phyloP scores from a whole-genome alignment of 2,113 vertebrate genomes.

The Sterrhoptilus dennistouni region DNA sequence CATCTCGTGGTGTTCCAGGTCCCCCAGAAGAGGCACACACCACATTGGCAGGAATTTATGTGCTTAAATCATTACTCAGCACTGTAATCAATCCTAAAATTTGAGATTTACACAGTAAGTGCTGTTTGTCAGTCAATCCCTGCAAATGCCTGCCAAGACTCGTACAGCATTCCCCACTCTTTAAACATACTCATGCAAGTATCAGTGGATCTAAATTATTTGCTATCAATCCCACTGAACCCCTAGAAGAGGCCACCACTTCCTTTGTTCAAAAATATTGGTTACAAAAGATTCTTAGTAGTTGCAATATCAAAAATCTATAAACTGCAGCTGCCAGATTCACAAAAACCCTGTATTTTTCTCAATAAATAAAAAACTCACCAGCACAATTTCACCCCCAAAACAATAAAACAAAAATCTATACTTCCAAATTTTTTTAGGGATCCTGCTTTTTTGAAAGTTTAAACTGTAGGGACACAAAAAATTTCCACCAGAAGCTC shows the following conservation, averaged over 20 bases:
- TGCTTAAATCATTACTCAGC: neutral
- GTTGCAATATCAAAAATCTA: neutral
- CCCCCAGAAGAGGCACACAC: neutral
- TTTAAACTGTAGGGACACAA: neutral
- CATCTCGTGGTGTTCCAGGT: neutral
- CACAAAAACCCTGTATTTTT: neutral
- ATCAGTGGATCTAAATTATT: neutral
- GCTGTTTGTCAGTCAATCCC: neutral
- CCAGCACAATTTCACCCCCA: neutral
- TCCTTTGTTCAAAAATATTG: neutral
- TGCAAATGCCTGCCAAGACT: neutral
- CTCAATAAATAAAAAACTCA: neutral
- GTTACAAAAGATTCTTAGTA: neutral
- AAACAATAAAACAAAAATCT: neutral
- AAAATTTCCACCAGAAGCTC: neutral
- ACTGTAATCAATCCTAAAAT: neutral
- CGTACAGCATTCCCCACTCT: neutral
- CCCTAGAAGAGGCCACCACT: neutral
- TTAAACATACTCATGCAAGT: neutral
- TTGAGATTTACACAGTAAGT: neutral
- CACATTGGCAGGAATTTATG: neutral
- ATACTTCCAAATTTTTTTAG: neutral
- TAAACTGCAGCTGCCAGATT: neutral
- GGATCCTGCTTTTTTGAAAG: neutral
- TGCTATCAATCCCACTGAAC: neutral